Conservation (phyloP, 2,888 invertebrate species). For the Chloroclystis v-ata region DNA sequence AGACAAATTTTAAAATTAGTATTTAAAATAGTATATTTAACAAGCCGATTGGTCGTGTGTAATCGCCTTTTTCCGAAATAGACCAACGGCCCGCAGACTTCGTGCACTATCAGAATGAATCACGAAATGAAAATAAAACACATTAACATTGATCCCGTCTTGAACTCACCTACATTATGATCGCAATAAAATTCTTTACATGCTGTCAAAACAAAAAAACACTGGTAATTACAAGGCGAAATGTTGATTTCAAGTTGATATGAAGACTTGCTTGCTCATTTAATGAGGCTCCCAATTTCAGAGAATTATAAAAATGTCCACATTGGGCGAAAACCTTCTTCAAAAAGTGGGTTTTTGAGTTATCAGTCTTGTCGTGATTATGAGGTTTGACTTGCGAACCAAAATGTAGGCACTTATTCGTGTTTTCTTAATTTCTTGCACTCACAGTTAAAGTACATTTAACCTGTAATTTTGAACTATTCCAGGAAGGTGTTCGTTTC, state of each 20-base stretch:
- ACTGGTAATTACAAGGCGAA: background rate
- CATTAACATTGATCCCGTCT: constrained; percentile 23
- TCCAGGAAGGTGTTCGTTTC: no score
- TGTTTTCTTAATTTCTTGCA: no score
- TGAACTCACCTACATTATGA: constrained; percentile 15
- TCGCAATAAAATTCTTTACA: constrained; percentile 21
- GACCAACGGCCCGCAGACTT: constrained; percentile 19
- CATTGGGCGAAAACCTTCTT: background rate
- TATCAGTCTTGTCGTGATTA: background rate
- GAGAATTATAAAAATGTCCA: background rate
- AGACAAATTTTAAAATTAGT: no score
- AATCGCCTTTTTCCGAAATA: constrained; percentile 21
- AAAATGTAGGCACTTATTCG: no score
- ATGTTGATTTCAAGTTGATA: background rate
- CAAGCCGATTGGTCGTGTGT: constrained; percentile 1
- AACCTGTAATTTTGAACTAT: no score
- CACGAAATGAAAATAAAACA: constrained; percentile 30
- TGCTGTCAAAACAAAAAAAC: constrained; percentile 11
- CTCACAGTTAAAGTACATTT: no score
- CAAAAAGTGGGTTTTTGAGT: background rate
- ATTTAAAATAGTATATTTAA: no score
- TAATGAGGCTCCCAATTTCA: background rate
- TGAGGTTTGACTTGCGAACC: no score
- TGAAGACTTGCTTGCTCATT: background rate
- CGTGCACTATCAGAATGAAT: constrained; percentile 26